Conservation (phyloP, 2,113 vertebrate species). For the Sphyrna mokarran region DNA sequence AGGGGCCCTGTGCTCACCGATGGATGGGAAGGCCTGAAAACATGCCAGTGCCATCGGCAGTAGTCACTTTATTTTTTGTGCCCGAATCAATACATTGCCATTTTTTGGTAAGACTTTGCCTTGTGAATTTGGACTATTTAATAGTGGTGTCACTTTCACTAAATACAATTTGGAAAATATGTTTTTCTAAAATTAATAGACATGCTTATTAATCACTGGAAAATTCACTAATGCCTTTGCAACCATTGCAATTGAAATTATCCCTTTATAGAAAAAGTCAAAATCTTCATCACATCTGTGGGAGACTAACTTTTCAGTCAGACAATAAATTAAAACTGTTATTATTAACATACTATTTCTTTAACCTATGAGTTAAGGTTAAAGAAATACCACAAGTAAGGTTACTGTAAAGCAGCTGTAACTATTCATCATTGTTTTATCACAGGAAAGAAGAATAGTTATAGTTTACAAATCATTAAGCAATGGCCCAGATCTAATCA, state of each 20-base stretch:
- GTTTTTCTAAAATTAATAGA: not conserved
- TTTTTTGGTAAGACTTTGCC: too few species aligned
- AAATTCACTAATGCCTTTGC: not conserved
- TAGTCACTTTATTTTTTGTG: too few species aligned
- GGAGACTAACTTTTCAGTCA: not conserved
- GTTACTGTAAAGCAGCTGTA: not conserved
- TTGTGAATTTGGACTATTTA: not conserved
- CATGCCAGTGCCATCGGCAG: too few species aligned
- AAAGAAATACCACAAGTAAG: conserved; percentile 6
- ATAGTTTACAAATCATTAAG: not conserved
- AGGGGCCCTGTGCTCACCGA: too few species aligned
- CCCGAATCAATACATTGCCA: too few species aligned
- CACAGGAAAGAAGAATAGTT: conserved; percentile 2
- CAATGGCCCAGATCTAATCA: not conserved
- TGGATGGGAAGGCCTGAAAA: too few species aligned
- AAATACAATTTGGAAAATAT: not conserved
- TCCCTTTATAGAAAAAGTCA: not conserved
- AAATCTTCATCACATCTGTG: not conserved
- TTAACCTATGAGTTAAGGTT: conserved; percentile 9
- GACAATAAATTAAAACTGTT: not conserved
- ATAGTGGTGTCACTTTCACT: not conserved
- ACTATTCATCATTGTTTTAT: conserved; percentile 12
- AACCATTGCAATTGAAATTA: not conserved
- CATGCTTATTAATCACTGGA: not conserved
- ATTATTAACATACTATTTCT: not conserved